These are phyloP conservation scores for Mya arenaria DNA, from an alignment of 1,140 invertebrate genomes.

Conservation along the genomic window DNA sequence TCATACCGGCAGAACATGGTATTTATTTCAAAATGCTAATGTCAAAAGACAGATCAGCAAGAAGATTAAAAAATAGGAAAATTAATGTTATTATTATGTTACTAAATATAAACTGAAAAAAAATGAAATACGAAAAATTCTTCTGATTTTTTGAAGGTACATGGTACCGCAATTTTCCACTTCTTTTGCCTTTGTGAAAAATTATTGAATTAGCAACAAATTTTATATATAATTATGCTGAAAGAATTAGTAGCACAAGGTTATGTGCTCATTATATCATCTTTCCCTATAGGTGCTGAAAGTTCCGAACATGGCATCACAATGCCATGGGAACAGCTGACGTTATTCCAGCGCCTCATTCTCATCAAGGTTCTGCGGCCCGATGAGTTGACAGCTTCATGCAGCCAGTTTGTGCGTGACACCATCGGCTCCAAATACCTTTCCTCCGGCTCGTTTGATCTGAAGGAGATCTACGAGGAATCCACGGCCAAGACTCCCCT, in stretches of 20 bases:
- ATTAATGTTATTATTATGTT: background rate
- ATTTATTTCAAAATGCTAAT: too few species aligned
- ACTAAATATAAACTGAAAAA: background rate
- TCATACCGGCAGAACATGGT: too few species aligned
- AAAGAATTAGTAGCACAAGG: too few species aligned
- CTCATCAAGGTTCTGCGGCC: conserved; percentile 75
- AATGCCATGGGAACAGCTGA: conserved; percentile 74
- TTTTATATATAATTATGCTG: too few species aligned
- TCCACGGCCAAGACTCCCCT: conserved; percentile 76
- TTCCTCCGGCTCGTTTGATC: conserved; percentile 75
- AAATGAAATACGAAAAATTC: too few species aligned
- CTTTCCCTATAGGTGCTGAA: background rate
- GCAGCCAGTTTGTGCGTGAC: conserved; percentile 73
- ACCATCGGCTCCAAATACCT: conserved; percentile 75
- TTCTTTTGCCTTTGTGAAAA: too few species aligned
- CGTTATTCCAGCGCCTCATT: conserved; percentile 75
- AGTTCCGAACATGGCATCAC: conserved; percentile 47
- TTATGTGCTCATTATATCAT: background rate
- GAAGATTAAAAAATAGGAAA: background rate
- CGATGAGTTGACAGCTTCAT: conserved; percentile 69
- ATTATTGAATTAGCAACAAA: too few species aligned
- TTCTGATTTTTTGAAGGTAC: too few species aligned
- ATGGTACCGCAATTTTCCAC: too few species aligned
- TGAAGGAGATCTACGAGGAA: conserved; percentile 79
- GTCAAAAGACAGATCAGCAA: too few species aligned